Base-by-base conservation (phyloP, 2,113 vertebrate species). In the Pimephales promelas region DNA sequence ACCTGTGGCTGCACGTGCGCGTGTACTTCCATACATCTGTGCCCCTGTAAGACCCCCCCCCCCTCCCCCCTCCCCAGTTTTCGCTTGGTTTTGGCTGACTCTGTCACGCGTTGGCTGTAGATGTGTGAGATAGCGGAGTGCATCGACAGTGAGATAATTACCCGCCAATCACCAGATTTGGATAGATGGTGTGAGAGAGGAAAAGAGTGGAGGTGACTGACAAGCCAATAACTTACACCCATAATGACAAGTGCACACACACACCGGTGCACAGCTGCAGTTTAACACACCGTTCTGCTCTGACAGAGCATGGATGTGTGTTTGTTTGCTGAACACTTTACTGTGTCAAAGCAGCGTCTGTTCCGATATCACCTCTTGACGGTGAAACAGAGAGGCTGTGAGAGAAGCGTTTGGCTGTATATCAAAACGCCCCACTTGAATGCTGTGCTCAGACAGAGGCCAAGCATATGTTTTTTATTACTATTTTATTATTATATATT, bases 61-160 rank as follows among this genome's bases (percentile, higher is more conserved):
- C n/a, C n/a, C n/a, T n/a, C n/a, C n/a, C n/a, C n/a, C n/a, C n/a
- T n/a, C n/a, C n/a, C n/a, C n/a, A n/a, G n/a, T n/a, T n/a, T n/a
- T n/a, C n/a, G n/a, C n/a, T 66, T 74, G 10, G 54, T 18, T 20
- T 88, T 66, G 73, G 47, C 76, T 31, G 77, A 79, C 75, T 68
- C 31, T 31, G 57, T 83, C 84, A 88, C 54, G 36, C 34, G 28
- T 75, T n/a, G 72, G n/a, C 79, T 88, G 66, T 64, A 77, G 83
- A 74, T 86, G 79, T 72, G 73, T 34, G 20, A 64, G 74, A 83
- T 72, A 57, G 36, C 24, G 18, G 13, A 31, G 64, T 10, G 34
- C 79, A 79, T 86, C 70, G 66, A 84, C 79, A 76, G 47, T 59
- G 74, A 72, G 83, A 88, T 90, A 87, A 90, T 85, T 85, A 83